Base-by-base conservation (phyloP, 2,113 vertebrate species). In the Spea bombifrons region DNA sequence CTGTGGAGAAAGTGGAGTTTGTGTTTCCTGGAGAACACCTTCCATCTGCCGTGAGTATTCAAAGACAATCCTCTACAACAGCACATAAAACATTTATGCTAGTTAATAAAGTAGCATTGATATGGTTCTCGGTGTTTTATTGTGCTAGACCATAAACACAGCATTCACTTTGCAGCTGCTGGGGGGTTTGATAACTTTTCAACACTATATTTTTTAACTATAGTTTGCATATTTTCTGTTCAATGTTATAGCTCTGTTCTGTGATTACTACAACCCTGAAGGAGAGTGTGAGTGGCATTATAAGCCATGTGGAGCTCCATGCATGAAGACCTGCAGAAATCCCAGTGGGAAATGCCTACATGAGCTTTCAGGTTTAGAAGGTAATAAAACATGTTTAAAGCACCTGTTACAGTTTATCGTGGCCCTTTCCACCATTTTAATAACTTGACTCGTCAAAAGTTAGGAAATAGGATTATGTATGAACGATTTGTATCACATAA, bases 281-380 rank as follows among this genome's bases (percentile, higher is more conserved):
- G 94, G 87, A 15, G 89, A 84, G 75, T 99, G 97, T 71, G 94
- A 94, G 77, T 99, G 97, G 97, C 96, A 98, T 81, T 98, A 98
- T 85, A 92, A 92, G 75, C 90, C 96, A 0, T 98, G 97, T 71
- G 96, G 96, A 52, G 89, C 91, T 4, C 90, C 90, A 55, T 97
- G 95, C 76, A 88, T 97, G 91, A 93, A 94, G 83, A 97, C 97
- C 43, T 98, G 97, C 83, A 92, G 84, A 71, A 97, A 97, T 82
- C 94, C 94, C 8, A 85, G 85, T 0, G 96, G 94, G 67, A 90
- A 82, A 3, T 98, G 96, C 81, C 90, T 90, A 43, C 87, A 86
- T 5, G 89, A 93, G 64, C 85, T 93, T 66, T 88, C 80, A 3
- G 89, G 90, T 13, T 85, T 96, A 44, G 97, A 99, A 95, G 97